Percentiles rank a stretch among this genome's conserved stretches.
Conservation (phyloP, 2,113 vertebrate species). For the Macaca mulatta region DNA sequence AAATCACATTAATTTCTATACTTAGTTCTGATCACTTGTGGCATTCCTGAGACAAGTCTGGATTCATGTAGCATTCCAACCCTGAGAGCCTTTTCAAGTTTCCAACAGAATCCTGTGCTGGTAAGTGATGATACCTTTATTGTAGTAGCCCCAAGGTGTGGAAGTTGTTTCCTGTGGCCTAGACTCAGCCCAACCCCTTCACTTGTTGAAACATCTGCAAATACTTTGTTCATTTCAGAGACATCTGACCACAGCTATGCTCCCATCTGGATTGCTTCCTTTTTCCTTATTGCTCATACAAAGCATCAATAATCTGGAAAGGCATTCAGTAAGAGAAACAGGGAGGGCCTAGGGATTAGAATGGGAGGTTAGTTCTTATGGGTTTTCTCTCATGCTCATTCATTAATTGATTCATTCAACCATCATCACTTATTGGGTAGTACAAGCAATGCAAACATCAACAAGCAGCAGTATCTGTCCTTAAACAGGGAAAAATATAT, state of each 20-base stretch:
- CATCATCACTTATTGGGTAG: neutral
- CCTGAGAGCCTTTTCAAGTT: slow-evolving; percentile 58
- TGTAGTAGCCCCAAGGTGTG: slow-evolving; percentile 70
- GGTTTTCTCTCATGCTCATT: neutral
- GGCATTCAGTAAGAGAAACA: neutral
- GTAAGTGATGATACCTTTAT: slow-evolving; percentile 68
- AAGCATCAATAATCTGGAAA: neutral
- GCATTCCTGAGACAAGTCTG: slow-evolving; percentile 74
- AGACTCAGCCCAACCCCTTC: slow-evolving; percentile 37
- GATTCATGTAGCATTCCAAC: slow-evolving; percentile 71
- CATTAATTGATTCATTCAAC: slow-evolving; percentile 28
- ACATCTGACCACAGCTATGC: slow-evolving; percentile 57
- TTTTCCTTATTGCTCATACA: slow-evolving; percentile 48
- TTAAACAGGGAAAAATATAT: neutral
- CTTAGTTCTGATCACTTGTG: slow-evolving; percentile 36
- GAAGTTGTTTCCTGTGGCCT: slow-evolving; percentile 68
- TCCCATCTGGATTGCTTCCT: slow-evolving; percentile 71
- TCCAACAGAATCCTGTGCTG: slow-evolving; percentile 45
- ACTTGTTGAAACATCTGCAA: slow-evolving; percentile 73
- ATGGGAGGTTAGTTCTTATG: neutral
- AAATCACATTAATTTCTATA: slow-evolving; percentile 65
- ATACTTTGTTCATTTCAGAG: slow-evolving; percentile 65
- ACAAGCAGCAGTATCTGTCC: neutral
- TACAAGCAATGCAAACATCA: neutral
- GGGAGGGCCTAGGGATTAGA: slow-evolving; percentile 43